Evolutionary conservation across 2,888 invertebrate genomes (phyloP), one percentile per base, ranked within the genome.

Genomic region (Poecilobothrus nobilitatus): DNA sequence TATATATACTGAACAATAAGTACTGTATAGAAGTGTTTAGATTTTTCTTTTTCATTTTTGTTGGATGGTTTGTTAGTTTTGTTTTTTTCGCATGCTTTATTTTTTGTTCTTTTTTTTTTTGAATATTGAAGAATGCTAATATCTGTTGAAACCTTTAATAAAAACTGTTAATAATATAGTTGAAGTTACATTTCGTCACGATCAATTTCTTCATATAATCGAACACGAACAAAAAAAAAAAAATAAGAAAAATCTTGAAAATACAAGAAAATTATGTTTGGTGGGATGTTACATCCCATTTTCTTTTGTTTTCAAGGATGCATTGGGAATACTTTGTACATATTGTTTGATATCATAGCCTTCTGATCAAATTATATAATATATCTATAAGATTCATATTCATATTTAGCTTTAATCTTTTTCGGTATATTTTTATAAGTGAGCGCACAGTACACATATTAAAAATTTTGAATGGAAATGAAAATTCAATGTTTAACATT

Each of bases 141-240:
- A 53, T 53, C 18, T 53, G 53, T 53, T 53, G 53, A 53, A 53
- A 53, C 53, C 53, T 53, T 53, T 53, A 53, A 53, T 53, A 53
- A 22, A 63, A 63, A 63, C 63, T 63, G 63, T 22, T 63, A 63
- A 63, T 63, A 63, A 63, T 63, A 27, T 63, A 18, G 15, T 63
- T 27, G 63, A 27, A 27, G 18, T 27, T 22, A 7, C 15, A 12
- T 63, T 63, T 65, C 69, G 69, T 69, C 67, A 69, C 69, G 69
- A 69, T 69, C 69, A 69, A 69, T 69, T 69, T 69, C 34, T 53
- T n/a, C 53, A 53, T 53, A 53, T 53, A 53, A 53, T 53, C 53
- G 53, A 53, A 53, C 53, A 53, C 15, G 27, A 27, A 27, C 27
- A 27, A 4, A 27, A 2, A 27, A 27, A 2, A 27, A 27, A 27